Percentiles rank a stretch among this genome's conserved stretches.
Evolutionary conservation across 2,888 invertebrate species (phyloP).

Genomic region (Marronus borbonicus): DNA sequence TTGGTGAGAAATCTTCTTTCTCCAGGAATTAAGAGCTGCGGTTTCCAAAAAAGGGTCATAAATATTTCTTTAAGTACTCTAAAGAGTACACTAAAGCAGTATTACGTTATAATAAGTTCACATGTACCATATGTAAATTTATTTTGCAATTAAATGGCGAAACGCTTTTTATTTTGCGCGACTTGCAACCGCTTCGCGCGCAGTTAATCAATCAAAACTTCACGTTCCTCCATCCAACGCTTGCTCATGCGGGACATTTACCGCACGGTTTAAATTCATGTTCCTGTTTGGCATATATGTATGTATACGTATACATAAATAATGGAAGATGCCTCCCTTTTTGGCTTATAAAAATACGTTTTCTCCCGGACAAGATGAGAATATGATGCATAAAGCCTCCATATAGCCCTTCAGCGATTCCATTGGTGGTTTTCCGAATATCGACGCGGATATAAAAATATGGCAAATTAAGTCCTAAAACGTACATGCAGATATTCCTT

Average conservation of each 20-base stretch:
- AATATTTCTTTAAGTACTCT: no score
- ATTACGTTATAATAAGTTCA: no score
- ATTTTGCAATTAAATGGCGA: no score
- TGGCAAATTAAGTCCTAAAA: constrained; percentile 43
- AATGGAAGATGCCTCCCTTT: constrained; percentile 18
- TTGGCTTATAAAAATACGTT: constrained; percentile 36
- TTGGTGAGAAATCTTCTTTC: no score
- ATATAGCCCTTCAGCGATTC: constrained; percentile 5
- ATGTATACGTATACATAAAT: constrained; percentile 19
- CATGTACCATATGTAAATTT: no score
- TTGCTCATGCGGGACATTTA: neutral
- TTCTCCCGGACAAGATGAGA: constrained; percentile 13
- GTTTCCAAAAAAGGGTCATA: no score
- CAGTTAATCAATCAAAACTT: neutral
- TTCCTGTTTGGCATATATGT: constrained; percentile 6
- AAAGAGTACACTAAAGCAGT: no score
- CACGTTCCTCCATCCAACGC: neutral
- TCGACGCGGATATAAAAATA: constrained; percentile 33
- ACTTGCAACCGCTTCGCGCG: no score
- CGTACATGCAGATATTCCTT: constrained; percentile 28
- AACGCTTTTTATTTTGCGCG: no score
- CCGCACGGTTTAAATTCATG: constrained; percentile 33
- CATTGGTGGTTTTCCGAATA: neutral
- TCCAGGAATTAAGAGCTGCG: no score
- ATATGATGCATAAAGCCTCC: constrained; percentile 17